Conservation (phyloP, 2,888 invertebrate species). For the Lutraria lutraria region DNA sequence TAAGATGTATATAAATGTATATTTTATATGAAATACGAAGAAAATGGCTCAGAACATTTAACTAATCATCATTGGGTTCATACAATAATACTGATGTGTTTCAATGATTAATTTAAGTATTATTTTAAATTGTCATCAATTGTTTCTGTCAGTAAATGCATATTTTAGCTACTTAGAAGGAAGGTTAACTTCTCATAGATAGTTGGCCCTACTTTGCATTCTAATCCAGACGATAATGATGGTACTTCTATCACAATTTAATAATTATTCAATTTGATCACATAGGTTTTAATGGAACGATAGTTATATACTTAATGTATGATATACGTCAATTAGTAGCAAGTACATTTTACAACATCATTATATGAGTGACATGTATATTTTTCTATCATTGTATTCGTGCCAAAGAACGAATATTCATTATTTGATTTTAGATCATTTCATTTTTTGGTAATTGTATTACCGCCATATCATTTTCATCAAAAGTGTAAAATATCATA, state of each 20-base stretch:
- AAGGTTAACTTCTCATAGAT: not conserved
- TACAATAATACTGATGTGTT: not conserved
- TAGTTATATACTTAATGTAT: not conserved
- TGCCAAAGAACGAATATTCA: not conserved
- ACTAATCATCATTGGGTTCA: slow-evolving; percentile 25
- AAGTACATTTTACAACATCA: not conserved
- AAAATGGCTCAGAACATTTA: slow-evolving; percentile 38
- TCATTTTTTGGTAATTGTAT: slow-evolving; percentile 19
- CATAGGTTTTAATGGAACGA: not conserved
- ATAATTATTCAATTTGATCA: not conserved
- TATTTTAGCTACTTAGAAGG: not conserved
- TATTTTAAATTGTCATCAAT: not conserved
- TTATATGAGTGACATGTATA: not conserved
- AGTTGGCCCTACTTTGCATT: not conserved
- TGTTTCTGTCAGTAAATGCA: not conserved
- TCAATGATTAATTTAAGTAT: slow-evolving; percentile 5
- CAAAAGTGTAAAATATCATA: slow-evolving; percentile 15
- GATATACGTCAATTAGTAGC: not conserved
- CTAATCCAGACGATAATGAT: not conserved
- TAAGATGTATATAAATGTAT: slow-evolving; percentile 49
- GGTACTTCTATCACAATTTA: not conserved
- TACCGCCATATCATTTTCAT: slow-evolving; percentile 14
- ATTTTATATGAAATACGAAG: slow-evolving; percentile 40
- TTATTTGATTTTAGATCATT: slow-evolving; percentile 6
- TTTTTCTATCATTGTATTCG: slow-evolving; percentile 18